These are phyloP conservation scores for Rhinoraja longicauda DNA, from an alignment of 2,797 vertebrate species.

Conservation along the genomic window DNA sequence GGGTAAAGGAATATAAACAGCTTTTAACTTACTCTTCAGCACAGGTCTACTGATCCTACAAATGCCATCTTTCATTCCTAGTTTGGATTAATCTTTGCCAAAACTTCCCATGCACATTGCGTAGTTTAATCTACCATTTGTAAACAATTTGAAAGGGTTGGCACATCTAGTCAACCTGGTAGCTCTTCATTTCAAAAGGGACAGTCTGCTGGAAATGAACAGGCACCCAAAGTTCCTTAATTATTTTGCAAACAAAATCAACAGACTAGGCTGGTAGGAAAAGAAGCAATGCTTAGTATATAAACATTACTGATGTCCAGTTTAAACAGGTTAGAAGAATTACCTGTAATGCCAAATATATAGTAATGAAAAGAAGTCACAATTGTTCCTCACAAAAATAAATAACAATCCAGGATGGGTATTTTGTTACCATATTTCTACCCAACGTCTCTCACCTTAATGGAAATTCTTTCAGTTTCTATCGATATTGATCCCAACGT, in stretches of 20 bases:
- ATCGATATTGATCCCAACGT: background rate
- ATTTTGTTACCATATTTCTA: too few relatives aligned
- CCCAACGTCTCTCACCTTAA: background rate
- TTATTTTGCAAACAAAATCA: background rate
- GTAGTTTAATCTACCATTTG: background rate
- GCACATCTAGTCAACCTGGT: background rate
- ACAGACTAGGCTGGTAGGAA: background rate
- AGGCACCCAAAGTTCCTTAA: background rate
- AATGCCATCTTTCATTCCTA: background rate
- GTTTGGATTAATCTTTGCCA: background rate
- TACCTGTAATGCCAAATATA: background rate
- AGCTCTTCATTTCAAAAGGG: background rate
- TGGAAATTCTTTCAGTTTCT: background rate
- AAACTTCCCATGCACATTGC: background rate
- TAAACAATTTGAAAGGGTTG: background rate
- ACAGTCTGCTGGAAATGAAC: background rate
- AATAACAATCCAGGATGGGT: background rate
- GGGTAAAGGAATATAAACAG: background rate
- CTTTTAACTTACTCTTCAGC: background rate
- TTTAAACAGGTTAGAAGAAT: background rate
- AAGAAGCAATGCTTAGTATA: background rate
- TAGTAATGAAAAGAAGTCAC: background rate
- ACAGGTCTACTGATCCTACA: background rate
- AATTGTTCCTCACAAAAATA: background rate
- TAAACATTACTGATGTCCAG: background rate